phyloP scores from a whole-genome alignment of 2,797 vertebrate species.

The Crocidura indochinensis region DNA sequence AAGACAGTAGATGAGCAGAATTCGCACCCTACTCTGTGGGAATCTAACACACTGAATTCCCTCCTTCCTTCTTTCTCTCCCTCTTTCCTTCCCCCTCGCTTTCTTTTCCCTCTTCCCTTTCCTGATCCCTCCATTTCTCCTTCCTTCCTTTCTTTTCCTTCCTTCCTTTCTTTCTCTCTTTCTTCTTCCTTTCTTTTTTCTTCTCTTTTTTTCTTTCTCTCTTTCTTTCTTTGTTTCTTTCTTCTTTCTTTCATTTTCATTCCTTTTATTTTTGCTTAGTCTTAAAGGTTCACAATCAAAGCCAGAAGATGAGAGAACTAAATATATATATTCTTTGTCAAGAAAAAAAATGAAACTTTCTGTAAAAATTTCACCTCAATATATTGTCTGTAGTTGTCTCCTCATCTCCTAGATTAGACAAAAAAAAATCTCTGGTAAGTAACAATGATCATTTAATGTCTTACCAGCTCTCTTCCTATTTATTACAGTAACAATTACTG shows the following conservation, averaged over 20 bases:
- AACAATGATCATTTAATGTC: neutral
- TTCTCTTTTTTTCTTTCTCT: too few species aligned
- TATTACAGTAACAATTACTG: too few species aligned
- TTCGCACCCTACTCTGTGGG: neutral
- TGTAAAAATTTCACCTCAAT: neutral
- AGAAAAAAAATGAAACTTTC: neutral
- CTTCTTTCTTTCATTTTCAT: too few species aligned
- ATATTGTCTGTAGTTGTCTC: neutral
- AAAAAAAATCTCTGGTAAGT: neutral
- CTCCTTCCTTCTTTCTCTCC: neutral
- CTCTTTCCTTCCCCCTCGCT: too few species aligned
- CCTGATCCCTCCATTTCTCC: too few species aligned
- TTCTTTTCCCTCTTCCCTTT: too few species aligned
- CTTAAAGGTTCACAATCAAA: neutral
- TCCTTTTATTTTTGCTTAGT: neutral
- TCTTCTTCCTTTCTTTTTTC: too few species aligned
- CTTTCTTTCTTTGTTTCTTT: too few species aligned
- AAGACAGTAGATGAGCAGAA: neutral
- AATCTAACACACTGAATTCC: neutral
- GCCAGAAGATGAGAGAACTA: neutral
- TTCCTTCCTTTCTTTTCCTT: too few species aligned
- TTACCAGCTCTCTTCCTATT: neutral
- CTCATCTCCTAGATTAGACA: neutral
- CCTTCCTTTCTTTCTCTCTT: too few species aligned
- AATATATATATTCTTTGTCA: neutral